Base-by-base conservation (phyloP, 1,140 invertebrate species). In the Probaryconus sp. region DNA sequence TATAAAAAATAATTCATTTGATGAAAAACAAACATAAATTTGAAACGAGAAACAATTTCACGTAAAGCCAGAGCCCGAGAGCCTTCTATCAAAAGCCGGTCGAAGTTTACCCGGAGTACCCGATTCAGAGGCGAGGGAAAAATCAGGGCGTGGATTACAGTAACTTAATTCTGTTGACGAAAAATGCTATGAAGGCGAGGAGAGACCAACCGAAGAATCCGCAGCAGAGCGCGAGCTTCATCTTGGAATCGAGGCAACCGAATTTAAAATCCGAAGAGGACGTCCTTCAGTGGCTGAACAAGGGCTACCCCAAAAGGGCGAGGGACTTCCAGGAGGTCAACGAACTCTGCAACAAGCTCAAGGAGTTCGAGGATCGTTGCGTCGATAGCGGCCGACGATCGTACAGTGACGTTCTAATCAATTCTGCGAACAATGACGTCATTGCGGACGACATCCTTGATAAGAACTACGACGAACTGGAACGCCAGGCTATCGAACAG, bases 81-180 rank as follows among this genome's bases (percentile, higher is more conserved):
- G 84, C 85, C 0, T 79, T 87, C 1, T 87, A 85, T 33, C 85
- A 87, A 17, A 77, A 81, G 16, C 78, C 81, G 0, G 45, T 74
- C 0, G 85, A 87, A 5, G 9, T 81, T 2, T 83, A 85, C 13
- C 79, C 77, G 1, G 83, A 70, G 1, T 53, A 83, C 2, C 28
- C 71, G 0, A n/a, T 61, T 0, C 77, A 82, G n/a, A n/a, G n/a
- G 14, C 76, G 81, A 1, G 67, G 81, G 0, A 86, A 85, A 26
- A 82, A 43, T 45, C 83, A 85, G 10, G 85, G 85, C 0, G 84
- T 84, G 0, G 85, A 87, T 40, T 86, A 86, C 20, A 86, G 81
- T 11, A 88, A 88, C 63, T 63, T 88, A 0, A 88, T 88, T 30
- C 33, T 88, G 0, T 16, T 88, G 18, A 88, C 86, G 1, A 88